Evolutionary conservation across 2,888 invertebrate genomes (phyloP).

Genomic region (Strigamia maritima): DNA sequence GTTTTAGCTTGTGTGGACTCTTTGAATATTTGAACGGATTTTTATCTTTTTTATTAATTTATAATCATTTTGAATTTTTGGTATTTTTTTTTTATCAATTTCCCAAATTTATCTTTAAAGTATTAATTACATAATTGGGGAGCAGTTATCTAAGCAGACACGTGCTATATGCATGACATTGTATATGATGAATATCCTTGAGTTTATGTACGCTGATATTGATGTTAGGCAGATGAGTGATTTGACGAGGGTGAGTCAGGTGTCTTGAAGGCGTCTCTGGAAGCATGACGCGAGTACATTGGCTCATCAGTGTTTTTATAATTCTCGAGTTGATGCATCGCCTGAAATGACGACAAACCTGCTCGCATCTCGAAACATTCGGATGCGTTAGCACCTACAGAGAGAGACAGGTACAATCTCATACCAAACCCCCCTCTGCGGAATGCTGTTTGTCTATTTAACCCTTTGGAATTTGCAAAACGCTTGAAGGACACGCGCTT

Average conservation of each 20-base stretch:
- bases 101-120: background rate
- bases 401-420: background rate
- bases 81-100: background rate
- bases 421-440: background rate
- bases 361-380: background rate
- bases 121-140: background rate
- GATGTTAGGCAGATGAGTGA: background rate
- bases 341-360: constrained; percentile 9
- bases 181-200: background rate
- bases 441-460: background rate
- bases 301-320: background rate
- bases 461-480: background rate
- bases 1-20: too few species aligned
- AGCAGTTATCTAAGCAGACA: background rate
- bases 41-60: too few species aligned
- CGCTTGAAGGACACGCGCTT: background rate
- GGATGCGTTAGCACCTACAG: background rate
- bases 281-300: constrained; percentile 25
- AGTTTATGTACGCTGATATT: background rate
- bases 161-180: background rate
- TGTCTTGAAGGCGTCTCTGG: constrained; percentile 21
- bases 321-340: background rate
- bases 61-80: background rate
- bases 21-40: too few species aligned
- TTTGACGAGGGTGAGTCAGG: background rate